phyloP scores from a whole-genome alignment of 2,113 vertebrate genomes.

The Bubo blakistoni region DNA sequence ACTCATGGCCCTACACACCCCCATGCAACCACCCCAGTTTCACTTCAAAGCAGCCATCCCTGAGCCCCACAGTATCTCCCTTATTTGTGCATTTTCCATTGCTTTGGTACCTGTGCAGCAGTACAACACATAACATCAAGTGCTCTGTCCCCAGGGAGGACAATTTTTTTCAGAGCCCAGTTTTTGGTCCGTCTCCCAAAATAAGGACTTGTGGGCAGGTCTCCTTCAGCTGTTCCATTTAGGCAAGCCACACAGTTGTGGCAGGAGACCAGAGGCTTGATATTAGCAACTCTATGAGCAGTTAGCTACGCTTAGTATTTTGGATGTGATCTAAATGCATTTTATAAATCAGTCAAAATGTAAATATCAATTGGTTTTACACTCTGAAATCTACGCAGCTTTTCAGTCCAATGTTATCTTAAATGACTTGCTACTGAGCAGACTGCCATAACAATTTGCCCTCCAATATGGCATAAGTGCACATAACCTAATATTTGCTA shows the following conservation, averaged over 20 bases:
- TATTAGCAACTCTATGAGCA: background rate
- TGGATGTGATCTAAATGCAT: background rate
- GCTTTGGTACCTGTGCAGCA: background rate
- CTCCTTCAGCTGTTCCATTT: background rate
- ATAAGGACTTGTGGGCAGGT: background rate
- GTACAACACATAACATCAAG: background rate
- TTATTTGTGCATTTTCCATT: background rate
- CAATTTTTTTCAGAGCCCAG: background rate
- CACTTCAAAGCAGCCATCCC: background rate
- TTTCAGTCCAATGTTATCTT: background rate
- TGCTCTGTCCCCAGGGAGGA: background rate
- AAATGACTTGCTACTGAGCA: background rate
- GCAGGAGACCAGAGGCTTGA: background rate
- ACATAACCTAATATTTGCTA: background rate
- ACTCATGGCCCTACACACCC: background rate
- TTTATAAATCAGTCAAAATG: background rate
- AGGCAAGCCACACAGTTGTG: fast-evolving
- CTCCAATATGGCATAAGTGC: background rate
- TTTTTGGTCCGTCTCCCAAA: background rate
- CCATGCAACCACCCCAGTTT: background rate
- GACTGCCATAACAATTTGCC: fast-evolving
- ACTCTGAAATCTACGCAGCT: background rate
- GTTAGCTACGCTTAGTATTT: background rate
- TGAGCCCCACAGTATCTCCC: background rate
- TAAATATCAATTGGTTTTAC: background rate